Evolutionary conservation across 2,797 vertebrate species (phyloP).

Genomic region (Sandelia bainsii): DNA sequence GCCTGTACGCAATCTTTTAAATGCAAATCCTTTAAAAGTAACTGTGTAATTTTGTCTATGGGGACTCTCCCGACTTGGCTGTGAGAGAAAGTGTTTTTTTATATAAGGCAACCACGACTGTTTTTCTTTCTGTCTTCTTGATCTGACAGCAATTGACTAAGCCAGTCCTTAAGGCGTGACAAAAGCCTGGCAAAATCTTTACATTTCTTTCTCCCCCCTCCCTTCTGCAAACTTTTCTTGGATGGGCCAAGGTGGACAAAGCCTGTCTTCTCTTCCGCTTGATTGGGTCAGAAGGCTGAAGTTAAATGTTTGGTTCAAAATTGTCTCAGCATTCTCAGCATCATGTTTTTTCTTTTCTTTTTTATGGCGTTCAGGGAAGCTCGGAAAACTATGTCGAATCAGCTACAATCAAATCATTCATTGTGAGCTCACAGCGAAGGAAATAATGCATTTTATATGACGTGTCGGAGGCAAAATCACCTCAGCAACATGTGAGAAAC

Average conservation of each 20-base stretch:
- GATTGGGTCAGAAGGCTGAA: constrained; percentile 91
- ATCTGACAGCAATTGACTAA: constrained; percentile 92
- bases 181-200: constrained; percentile 90
- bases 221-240: constrained; percentile 71
- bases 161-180: constrained; percentile 89
- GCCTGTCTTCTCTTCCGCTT: constrained; percentile 89
- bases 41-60: constrained; percentile 90
- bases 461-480: constrained; percentile 83
- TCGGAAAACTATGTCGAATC: constrained; percentile 89
- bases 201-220: constrained; percentile 79
- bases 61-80: constrained; percentile 84
- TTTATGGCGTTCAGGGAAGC: constrained; percentile 54
- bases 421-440: constrained; percentile 87
- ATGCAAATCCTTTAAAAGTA: constrained; percentile 94
- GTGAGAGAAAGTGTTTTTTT: constrained; percentile 81
- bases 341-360: constrained; percentile 76
- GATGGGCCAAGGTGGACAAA: constrained; percentile 88
- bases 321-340: constrained; percentile 87
- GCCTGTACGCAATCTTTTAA: constrained; percentile 90
- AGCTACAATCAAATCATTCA: constrained; percentile 93
- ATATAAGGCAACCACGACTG: constrained; percentile 78
- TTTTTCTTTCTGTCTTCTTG: constrained; percentile 86
- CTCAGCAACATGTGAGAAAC: constrained; percentile 88
- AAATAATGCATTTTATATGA: constrained; percentile 93
- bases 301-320: constrained; percentile 88